Percentiles rank a stretch among this genome's conserved stretches.
phyloP scores from a whole-genome alignment of 2,888 invertebrate genomes.

The Trissonchulus sp. region DNA sequence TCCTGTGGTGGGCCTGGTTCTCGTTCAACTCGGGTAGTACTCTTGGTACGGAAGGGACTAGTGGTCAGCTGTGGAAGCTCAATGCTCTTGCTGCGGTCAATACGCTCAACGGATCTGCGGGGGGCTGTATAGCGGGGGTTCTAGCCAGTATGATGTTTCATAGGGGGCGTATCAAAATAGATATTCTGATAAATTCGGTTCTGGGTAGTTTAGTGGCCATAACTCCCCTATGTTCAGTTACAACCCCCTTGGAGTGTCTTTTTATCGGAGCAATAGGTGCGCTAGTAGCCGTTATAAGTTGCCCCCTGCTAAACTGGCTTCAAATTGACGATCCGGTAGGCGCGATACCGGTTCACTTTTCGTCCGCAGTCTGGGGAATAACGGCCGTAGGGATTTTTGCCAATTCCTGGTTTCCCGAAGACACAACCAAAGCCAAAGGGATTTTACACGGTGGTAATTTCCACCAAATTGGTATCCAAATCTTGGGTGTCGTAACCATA shows the following conservation, averaged over 20 bases:
- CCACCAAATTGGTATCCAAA: background rate
- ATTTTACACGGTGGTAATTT: background rate
- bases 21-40: constrained; percentile 21
- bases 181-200: constrained; percentile 83
- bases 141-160: background rate
- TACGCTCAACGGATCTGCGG: constrained; percentile 84
- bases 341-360: constrained; percentile 21
- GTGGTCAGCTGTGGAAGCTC: background rate
- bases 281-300: background rate
- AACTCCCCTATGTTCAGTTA: background rate
- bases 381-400: background rate
- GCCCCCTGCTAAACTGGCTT: background rate
- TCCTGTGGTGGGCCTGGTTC: constrained; percentile 20
- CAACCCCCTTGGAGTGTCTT: background rate
- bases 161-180: constrained; percentile 66
- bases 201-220: constrained; percentile 18
- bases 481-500: background rate
- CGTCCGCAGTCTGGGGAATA: background rate
- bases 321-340: constrained; percentile 28
- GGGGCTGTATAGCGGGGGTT: constrained; percentile 69
- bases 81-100: constrained; percentile 63
- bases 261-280: background rate
- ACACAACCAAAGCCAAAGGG: background rate
- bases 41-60: background rate
- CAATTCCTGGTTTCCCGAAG: background rate